Base-by-base conservation (phyloP, 2,797 vertebrate genomes). In the Discoglossus pictus region DNA sequence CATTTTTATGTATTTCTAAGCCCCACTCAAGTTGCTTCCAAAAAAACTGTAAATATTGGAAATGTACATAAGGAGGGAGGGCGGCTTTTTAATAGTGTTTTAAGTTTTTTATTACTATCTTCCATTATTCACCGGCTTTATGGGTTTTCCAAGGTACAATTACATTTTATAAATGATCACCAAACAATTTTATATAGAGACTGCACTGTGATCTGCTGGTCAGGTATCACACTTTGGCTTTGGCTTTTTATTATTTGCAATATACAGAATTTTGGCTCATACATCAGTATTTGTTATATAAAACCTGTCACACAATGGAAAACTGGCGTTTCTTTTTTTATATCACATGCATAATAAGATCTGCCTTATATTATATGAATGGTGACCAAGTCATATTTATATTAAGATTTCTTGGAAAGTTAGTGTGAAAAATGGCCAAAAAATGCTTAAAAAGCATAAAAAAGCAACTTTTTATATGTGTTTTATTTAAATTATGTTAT, bases 91-190 rank as follows among this genome's bases (percentile, higher is more conserved):
- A 62, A 48, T 72, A 71, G 47, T 73, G 73, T 56, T 58, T 64
- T 21, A 56, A 76, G 40, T 39, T 76, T 25, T 38, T 71, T 68
- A 72, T 40, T 77, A 72, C 24, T 61, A 11, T 69, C 75, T 72
- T 63, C 66, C 55, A 70, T 20, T 63, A 67, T 18, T 0, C 0
- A 58, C 65, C 54, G 36, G 1, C 61, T 74, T 72, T 58, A 53
- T 75, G 65, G 78, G 55, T 48, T 73, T 76, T 69, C 73, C 68
- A 43, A 79, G 80, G 83, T 83, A 80, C 75, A 75, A 6, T 66
- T 55, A 74, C 66, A 25, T 17, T 71, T 72, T 77, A 75, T 16
- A 27, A 64, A 72, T 42, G 60, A 73, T 65, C 47, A 76, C 75
- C 73, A 66, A 69, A 5, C 52, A 1, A 68, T 66, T 58, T 61